phyloP scores from a whole-genome alignment of 2,888 invertebrate genomes.

The Acleris literana region DNA sequence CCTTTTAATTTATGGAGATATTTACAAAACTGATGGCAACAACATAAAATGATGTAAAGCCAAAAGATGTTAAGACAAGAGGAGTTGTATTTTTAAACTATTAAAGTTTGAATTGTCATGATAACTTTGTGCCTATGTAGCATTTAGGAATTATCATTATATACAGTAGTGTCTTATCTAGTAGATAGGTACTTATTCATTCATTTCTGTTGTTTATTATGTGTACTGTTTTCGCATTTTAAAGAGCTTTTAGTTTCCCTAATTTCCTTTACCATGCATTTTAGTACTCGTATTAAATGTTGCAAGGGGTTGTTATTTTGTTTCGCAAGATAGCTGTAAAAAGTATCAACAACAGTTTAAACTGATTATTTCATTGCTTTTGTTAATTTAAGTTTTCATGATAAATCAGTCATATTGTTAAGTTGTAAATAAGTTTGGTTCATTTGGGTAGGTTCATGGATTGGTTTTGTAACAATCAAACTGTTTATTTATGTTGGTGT shows the following conservation, averaged over 20 bases:
- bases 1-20: not conserved
- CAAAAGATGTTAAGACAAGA: too few species aligned
- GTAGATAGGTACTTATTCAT: not conserved
- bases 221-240: not conserved
- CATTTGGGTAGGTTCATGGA: conserved; percentile 9
- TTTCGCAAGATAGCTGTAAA: not conserved
- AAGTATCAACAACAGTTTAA: not conserved
- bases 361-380: not conserved
- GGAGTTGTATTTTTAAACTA: too few species aligned
- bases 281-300: not conserved
- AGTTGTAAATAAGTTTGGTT: conserved; percentile 10
- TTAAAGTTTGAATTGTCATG: too few species aligned
- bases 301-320: not conserved
- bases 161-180: too few species aligned
- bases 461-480: conserved; percentile 13
- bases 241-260: not conserved
- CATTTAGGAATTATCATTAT: too few species aligned
- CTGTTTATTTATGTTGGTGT: conserved; percentile 17
- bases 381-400: conserved; percentile 10
- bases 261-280: not conserved
- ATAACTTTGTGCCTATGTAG: too few species aligned
- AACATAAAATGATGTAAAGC: too few species aligned
- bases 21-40: not conserved
- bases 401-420: conserved; percentile 19
- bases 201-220: not conserved